Base-by-base conservation (phyloP, 2,797 vertebrate species). In the Corythornis leucogaster region DNA sequence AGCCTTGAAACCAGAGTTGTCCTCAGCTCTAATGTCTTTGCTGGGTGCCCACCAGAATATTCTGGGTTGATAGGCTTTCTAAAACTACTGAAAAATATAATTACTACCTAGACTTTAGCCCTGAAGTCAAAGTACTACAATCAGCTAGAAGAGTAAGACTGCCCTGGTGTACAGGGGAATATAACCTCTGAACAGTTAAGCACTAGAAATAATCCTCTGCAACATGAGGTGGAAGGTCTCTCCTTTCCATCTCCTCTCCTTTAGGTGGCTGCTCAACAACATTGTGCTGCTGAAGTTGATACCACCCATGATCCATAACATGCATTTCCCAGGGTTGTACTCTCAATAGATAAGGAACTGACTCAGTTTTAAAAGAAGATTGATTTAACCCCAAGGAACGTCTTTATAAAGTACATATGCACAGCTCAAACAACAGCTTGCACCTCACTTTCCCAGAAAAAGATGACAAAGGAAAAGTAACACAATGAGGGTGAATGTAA, bases 391-490 rank as follows among this genome's bases (percentile, higher is more conserved):
- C 5, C 1, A 1, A 7, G 11, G 9, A 79, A 54, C 6, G 21
- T 4, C 43, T 69, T 76, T 30, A 69, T 1, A 1, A 8, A 38
- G 28, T 7, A 51, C 21, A 4, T 14, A 21, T 0, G 1, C n/a
- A n/a, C 7, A 80, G 42, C 30, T 54, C 25, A 78, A 78, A 21
- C 15, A 66, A 76, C 45, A 12, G 19, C 12, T n/a, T 9, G 7
- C 8, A 20, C 28, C 17, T 91, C 35, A 33, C 33, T n/a, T 81
- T 35, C 59, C 30, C 17, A 42, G 51, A 31, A 18, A 42, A 74
- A 19, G 16, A 48, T 11, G 25, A 33, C 16, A 48, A 43, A 70
- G 21, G 24, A 26, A 89, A 82, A 70, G 25, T 21, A 54, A 11
- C 2, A n/a, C 38, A 26, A 45, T 40, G 24, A 61, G 15, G 22